Conservation (phyloP, 2,888 invertebrate genomes). For the Hypercompe scribonia region DNA sequence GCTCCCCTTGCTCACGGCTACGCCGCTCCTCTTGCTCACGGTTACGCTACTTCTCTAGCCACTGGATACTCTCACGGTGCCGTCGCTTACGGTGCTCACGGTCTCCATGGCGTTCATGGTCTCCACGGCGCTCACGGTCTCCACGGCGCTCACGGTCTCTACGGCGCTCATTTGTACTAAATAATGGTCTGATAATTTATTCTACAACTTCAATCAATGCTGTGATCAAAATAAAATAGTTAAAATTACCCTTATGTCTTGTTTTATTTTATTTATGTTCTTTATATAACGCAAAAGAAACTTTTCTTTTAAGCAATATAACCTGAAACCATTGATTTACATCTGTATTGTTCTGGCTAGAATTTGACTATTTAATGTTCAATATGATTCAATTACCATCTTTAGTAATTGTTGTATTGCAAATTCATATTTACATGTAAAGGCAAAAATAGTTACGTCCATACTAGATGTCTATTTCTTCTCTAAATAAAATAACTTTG, state of each 20-base stretch:
- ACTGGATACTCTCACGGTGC: conserved; percentile 47
- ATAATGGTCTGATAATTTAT: conserved; percentile 45
- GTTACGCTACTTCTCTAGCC: conserved; percentile 54
- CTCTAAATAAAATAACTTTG: no score
- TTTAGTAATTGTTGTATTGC: no score
- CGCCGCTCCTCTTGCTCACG: conserved; percentile 36
- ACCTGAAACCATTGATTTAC: no score
- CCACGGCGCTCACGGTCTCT: conserved; percentile 39
- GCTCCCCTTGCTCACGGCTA: conserved; percentile 38
- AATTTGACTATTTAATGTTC: no score
- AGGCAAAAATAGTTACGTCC: no score
- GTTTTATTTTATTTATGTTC: no score
- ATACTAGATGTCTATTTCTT: no score
- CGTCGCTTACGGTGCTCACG: conserved; percentile 34
- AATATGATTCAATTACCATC: no score
- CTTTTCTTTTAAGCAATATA: no score
- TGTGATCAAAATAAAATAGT: conserved; percentile 57
- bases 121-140: conserved; percentile 41
- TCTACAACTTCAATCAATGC: conserved; percentile 50
- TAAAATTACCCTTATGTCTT: conserved; percentile 22
- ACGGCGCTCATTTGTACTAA: conserved; percentile 40
- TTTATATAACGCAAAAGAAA: no score
- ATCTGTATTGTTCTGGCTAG: no score
- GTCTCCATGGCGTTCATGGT: conserved; percentile 48
- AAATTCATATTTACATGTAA: no score